phyloP scores from a whole-genome alignment of 2,797 vertebrate genomes.

The Uromys caudimaculatus region DNA sequence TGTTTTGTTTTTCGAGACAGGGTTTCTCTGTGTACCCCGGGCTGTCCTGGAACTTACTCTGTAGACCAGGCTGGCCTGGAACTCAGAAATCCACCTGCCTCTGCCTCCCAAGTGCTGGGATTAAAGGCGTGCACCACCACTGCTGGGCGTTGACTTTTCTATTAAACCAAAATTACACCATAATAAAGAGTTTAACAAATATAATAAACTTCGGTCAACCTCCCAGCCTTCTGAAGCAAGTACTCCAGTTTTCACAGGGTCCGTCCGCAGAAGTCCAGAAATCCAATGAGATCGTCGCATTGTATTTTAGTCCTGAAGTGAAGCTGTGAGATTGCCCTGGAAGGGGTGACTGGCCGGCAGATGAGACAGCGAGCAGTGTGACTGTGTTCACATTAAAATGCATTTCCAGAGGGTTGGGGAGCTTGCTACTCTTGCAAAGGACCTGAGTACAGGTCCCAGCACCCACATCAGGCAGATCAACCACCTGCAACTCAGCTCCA shows the following conservation, averaged over 20 bases:
- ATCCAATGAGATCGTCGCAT: no score
- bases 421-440: background rate
- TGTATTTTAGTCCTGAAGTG: background rate
- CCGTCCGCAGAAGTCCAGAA: background rate
- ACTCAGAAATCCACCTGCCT: no score
- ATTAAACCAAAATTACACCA: slow-evolving; percentile 51
- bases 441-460: background rate
- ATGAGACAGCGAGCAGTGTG: background rate
- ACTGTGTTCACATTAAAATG: background rate
- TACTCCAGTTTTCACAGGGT: background rate
- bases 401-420: background rate
- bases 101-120: no score
- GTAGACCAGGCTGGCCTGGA: no score
- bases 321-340: background rate
- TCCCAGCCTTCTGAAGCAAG: background rate
- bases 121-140: no score
- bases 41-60: no score
- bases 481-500: background rate
- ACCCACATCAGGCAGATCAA: background rate
- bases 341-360: background rate
- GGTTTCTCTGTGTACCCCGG: no score
- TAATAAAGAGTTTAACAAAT: background rate
- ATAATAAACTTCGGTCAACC: background rate
- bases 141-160: no score
- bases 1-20: no score